Evolutionary conservation across 2,797 vertebrate genomes (phyloP).

Genomic region (Netta rufina): DNA sequence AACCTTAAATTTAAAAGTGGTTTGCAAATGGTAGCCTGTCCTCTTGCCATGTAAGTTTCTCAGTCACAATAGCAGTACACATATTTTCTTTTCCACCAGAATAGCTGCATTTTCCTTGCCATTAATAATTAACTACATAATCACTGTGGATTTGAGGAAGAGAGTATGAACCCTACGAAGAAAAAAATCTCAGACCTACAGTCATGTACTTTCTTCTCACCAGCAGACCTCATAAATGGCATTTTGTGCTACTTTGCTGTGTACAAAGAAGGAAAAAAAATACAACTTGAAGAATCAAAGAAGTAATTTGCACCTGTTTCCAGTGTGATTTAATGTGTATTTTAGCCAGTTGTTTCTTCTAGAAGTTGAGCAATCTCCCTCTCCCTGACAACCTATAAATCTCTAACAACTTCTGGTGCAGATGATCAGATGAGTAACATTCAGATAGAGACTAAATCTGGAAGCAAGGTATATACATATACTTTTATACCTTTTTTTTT

Average conservation of each 20-base stretch:
- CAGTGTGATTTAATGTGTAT: background rate
- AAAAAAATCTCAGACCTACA: slow-evolving; percentile 20
- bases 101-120: slow-evolving; percentile 42
- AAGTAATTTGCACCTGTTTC: background rate
- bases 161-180: slow-evolving; percentile 37
- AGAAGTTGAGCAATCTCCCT: background rate
- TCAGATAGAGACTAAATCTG: background rate
- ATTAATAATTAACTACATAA: slow-evolving; percentile 51
- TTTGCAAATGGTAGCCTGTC: slow-evolving; percentile 25
- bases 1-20: background rate
- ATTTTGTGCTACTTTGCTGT: background rate
- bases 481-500: background rate
- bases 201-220: slow-evolving; percentile 23
- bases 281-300: background rate
- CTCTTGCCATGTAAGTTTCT: slow-evolving; percentile 38
- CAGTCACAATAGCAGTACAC: slow-evolving; percentile 8
- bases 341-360: slow-evolving; percentile 6
- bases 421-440: background rate
- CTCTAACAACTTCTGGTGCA: background rate
- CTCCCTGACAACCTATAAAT: background rate
- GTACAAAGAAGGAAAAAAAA: background rate
- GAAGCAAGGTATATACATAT: background rate
- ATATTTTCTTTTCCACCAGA: slow-evolving; percentile 32
- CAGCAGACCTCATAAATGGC: slow-evolving; percentile 23
- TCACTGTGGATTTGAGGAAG: slow-evolving; percentile 43